Conservation (phyloP, 92 coral and sea anemone genomes). For the Paramuricea clavata region DNA sequence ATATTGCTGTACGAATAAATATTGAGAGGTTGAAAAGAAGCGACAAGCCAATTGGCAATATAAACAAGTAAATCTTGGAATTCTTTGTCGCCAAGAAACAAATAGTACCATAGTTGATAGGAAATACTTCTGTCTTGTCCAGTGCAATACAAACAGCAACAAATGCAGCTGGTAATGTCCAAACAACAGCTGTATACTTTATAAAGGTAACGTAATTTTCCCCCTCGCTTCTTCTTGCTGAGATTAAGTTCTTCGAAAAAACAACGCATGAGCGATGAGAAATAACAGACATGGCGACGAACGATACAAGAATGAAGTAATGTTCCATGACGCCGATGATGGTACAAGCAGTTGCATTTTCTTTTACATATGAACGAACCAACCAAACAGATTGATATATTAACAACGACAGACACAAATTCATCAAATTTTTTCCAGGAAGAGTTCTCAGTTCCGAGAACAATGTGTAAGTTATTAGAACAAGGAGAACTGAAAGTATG, state of each 20-base stretch:
- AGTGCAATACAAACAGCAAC: neutral
- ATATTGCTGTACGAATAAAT: neutral
- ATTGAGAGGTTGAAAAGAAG: neutral
- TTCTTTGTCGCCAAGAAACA: neutral
- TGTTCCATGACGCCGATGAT: neutral
- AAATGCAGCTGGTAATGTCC: too few relatives aligned
- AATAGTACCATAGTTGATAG: too few relatives aligned
- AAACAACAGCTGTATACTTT: neutral
- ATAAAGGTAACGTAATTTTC: neutral
- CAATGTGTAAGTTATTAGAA: neutral
- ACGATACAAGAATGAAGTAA: neutral
- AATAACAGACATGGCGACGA: neutral
- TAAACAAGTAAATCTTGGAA: neutral
- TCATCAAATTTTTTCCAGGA: neutral
- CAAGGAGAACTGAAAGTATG: neutral
- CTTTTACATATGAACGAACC: neutral
- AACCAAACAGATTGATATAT: neutral
- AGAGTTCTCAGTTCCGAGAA: too few relatives aligned
- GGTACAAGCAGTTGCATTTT: neutral
- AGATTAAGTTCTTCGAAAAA: too few relatives aligned
- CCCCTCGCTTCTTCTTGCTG: neutral
- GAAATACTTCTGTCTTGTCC: neutral
- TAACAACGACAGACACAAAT: neutral
- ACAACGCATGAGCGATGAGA: too few relatives aligned
- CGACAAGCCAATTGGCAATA: neutral